Conservation (phyloP, 2,113 vertebrate genomes). For the Himantopus leucocephalus region DNA sequence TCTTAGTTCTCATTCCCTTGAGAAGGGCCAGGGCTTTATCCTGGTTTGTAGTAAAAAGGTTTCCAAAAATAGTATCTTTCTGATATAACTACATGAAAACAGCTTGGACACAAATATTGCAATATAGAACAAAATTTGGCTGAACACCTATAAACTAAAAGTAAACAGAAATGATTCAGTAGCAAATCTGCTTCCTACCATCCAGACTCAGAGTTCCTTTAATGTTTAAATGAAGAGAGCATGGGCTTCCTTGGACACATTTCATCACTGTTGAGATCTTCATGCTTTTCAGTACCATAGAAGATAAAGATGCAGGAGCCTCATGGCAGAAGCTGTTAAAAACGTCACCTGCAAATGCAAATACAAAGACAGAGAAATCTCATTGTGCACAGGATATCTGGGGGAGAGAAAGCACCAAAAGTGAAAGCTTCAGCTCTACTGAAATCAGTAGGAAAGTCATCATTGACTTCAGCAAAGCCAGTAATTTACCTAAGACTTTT, state of each 20-base stretch:
- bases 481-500: background rate
- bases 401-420: background rate
- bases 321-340: conserved; percentile 70
- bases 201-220: conserved; percentile 68
- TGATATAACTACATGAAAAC: background rate
- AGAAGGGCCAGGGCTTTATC: background rate
- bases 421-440: background rate
- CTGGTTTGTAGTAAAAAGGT: background rate
- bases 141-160: background rate
- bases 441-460: background rate
- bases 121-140: background rate
- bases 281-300: conserved; percentile 70
- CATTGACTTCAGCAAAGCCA: background rate
- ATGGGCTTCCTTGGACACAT: conserved; percentile 72
- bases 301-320: conserved; percentile 33
- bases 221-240: conserved; percentile 78
- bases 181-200: conserved; percentile 69
- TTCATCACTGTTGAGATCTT: conserved; percentile 82
- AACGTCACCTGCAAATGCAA: conserved; percentile 56
- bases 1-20: background rate
- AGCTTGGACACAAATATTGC: background rate
- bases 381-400: background rate
- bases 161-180: background rate
- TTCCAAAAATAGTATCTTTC: background rate
- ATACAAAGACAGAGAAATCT: background rate